Evolutionary conservation across 1,140 invertebrate genomes (phyloP), one percentile per base, ranked within the genome.

Genomic region (Formica exsecta): DNA sequence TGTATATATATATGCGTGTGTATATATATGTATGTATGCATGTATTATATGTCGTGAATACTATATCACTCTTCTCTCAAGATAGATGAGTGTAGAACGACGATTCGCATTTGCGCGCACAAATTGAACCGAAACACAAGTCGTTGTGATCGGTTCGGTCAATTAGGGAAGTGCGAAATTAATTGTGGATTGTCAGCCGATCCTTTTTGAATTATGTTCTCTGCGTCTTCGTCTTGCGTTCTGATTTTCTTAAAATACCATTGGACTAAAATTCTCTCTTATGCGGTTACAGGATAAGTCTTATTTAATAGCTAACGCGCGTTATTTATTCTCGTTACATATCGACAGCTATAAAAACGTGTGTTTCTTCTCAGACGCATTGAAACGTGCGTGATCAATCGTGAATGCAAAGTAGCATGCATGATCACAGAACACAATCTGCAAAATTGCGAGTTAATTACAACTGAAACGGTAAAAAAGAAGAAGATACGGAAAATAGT

Each of bases 171-270:
- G 68, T 79, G 59, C 54, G 54, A 80, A 89, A 86, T 66, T 79
- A 77, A 48, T 86, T 79, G 66, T 88, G 36, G 83, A 89, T 89
- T 86, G 88, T 88, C 87, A 61, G 68, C 61, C 57, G 68, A 80
- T 71, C 29, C 13, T 64, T 81, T 73, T 57, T 48, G 41, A 86
- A 80, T 22, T 73, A 89, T 73, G 66, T 65, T 73, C 77, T 80
- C 36, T 19, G 51, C n/a, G 25, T 62, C 36, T 48, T 48, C 32
- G 41, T 88, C 75, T 66, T 44, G 9, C 59, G 70, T 41, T 16
- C 7, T 29, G n/a, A 38, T 25, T 73, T 65, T 29, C 7, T 88
- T 29, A 57, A 65, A 29, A 85, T 79, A 77, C 59, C 61, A 29
- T 38, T 61, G 25, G 85, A 79, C 25, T 57, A 54, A 48, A 85